These are phyloP conservation scores for Xestia rhomboidea DNA, from an alignment of 2,888 invertebrate species.

Conservation along the genomic window DNA sequence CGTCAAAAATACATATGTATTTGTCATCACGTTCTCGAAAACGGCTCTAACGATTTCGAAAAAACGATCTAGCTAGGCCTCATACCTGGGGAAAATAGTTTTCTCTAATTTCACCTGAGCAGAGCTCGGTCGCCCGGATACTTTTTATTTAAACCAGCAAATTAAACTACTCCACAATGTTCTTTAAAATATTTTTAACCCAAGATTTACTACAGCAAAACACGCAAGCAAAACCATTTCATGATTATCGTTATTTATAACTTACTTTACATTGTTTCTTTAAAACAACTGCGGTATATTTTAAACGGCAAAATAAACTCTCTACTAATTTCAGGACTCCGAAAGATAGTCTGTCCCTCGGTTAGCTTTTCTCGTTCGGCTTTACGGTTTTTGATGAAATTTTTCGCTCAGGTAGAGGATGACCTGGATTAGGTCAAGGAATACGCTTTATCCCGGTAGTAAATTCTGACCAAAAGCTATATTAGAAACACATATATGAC, in stretches of 20 bases:
- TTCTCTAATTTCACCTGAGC: too few species aligned
- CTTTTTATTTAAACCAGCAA: not conserved
- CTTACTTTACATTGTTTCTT: conserved; percentile 28
- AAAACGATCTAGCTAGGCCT: too few species aligned
- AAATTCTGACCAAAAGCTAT: too few species aligned
- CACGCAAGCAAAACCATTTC: conserved; percentile 34
- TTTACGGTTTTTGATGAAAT: not conserved
- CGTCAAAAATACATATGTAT: too few species aligned
- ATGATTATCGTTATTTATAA: conserved; percentile 43
- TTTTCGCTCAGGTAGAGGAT: not conserved
- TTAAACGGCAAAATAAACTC: not conserved
- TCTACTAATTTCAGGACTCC: not conserved
- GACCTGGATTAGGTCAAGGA: not conserved
- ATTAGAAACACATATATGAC: too few species aligned
- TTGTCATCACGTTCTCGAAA: too few species aligned
- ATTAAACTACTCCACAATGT: not conserved
- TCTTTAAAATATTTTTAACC: not conserved
- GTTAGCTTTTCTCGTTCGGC: not conserved
- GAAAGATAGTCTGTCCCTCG: not conserved
- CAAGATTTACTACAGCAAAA: conserved; percentile 10
- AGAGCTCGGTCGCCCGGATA: too few species aligned
- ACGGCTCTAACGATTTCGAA: too few species aligned
- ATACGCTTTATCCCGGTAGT: not conserved
- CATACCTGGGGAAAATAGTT: too few species aligned
- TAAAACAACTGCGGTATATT: not conserved